Evolutionary conservation across 2,113 vertebrate genomes (phyloP), one percentile per base, ranked within the genome.

Genomic region (Epinephelus lanceolatus): DNA sequence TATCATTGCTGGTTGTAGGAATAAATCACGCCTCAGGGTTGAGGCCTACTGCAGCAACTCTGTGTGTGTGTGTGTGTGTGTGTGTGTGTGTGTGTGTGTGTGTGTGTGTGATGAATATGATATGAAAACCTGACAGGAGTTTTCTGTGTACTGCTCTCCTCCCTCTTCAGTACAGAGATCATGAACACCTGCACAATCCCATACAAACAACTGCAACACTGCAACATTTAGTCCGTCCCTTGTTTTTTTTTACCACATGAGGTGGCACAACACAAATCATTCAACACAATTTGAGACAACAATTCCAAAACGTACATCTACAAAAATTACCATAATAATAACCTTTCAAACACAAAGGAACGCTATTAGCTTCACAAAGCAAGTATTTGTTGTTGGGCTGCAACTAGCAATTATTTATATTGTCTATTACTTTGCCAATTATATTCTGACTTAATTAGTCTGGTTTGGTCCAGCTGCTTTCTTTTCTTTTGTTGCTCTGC

Each of bases 11-110:
- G 60, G 53, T 52, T 71, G 53, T 37, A 76, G 71, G 56, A 87
- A 90, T 84, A 84, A 89, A 79, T 89, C 42, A 65, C 67, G 73
- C 69, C 71, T 83, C 61, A 42, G 71, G 77, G 74, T 61, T 76
- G 25, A 78, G 80, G 84, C 49, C 74, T 73, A 51, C 81, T 85
- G 75, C 85, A 76, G 78, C 5, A 52, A 17, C 47, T 62, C 49
- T 61, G n/a, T 14, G 55, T 76, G 14, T 60, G 33, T 57, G 61
- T 51, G 42, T 21, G 33, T 59, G 52, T 71, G n/a, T 57, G 65
- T 61, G 27, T 14, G 55, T 76, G 14, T 60, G 30, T 57, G 61
- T 51, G 42, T 21, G 33, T 74, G 40, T 60, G 15, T 60, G 15
- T 60, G 40, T 61, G 18, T 40, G n/a, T 59, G 52, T 71, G n/a